phyloP scores from a whole-genome alignment of 2,113 vertebrate genomes.

The Promerops cafer region DNA sequence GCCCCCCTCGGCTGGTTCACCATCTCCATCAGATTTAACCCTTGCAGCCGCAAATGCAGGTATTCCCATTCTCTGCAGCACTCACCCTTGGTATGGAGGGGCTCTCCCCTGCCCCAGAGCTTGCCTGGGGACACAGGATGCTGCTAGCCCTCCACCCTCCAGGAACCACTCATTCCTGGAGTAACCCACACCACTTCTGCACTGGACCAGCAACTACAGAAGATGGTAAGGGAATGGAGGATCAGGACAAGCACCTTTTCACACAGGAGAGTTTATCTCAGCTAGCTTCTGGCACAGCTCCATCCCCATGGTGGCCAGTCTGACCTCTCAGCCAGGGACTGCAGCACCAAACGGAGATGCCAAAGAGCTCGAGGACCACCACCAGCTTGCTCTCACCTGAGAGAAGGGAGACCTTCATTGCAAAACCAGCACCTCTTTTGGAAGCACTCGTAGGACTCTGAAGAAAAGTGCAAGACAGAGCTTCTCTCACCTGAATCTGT shows the following conservation, averaged over 20 bases:
- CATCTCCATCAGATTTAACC: background rate
- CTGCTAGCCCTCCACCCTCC: background rate
- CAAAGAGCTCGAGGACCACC: background rate
- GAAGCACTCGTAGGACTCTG: background rate
- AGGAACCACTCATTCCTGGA: background rate
- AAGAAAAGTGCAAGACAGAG: fast-evolving
- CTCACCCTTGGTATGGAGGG: background rate
- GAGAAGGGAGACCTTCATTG: background rate
- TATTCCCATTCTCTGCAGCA: background rate
- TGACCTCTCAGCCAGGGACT: background rate
- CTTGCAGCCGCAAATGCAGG: background rate
- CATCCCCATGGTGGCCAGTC: background rate
- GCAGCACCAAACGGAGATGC: background rate
- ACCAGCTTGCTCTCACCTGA: background rate
- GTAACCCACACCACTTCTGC: background rate
- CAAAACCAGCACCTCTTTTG: background rate
- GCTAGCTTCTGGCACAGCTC: background rate
- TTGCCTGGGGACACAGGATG: background rate
- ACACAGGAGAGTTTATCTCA: background rate
- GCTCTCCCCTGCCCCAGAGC: background rate
- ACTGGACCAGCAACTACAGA: background rate
- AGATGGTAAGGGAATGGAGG: background rate
- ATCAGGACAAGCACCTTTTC: background rate
- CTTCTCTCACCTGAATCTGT: background rate
- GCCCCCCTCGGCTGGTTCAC: background rate